Percentiles rank a stretch among this genome's conserved stretches.
Evolutionary conservation across 1,140 invertebrate genomes (phyloP).

Genomic region (Bombus polaris): DNA sequence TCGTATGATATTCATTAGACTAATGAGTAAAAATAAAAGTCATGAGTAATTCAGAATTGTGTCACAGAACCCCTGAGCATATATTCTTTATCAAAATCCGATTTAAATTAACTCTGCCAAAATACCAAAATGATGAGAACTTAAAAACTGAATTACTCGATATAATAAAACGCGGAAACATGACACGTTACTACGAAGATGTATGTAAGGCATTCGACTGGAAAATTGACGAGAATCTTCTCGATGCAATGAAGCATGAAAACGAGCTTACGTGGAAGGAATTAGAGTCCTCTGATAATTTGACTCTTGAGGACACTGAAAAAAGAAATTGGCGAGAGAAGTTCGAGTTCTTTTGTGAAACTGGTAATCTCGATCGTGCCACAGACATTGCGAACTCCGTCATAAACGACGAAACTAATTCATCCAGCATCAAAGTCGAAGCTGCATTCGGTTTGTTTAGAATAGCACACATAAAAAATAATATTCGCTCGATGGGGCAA

Average conservation of each 20-base stretch:
- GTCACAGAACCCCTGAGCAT: slow-evolving; percentile 69
- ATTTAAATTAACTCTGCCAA: slow-evolving; percentile 70
- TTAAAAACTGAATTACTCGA: slow-evolving; percentile 67
- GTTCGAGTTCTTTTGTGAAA: slow-evolving; percentile 88
- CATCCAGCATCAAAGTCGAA: slow-evolving; percentile 91
- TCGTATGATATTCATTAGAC: background rate
- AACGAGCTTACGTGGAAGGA: slow-evolving; percentile 89
- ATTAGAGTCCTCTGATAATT: slow-evolving; percentile 31
- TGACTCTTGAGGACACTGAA: slow-evolving; percentile 12
- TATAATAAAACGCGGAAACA: slow-evolving; percentile 74
- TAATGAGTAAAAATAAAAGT: background rate
- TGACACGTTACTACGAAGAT: slow-evolving; percentile 90
- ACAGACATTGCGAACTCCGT: slow-evolving; percentile 86
- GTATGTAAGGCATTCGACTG: slow-evolving; percentile 82
- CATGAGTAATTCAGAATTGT: slow-evolving; percentile 28
- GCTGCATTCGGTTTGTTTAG: slow-evolving; percentile 93
- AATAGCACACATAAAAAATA: slow-evolving; percentile 90
- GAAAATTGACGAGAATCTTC: slow-evolving; percentile 83
- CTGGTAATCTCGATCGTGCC: slow-evolving; percentile 86
- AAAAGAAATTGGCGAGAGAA: slow-evolving; percentile 79
- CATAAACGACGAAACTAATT: slow-evolving; percentile 91
- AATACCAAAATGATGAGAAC: slow-evolving; percentile 64
- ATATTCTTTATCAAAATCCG: slow-evolving; percentile 71
- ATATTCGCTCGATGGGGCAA: slow-evolving; percentile 87
- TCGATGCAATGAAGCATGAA: slow-evolving; percentile 85